These are phyloP conservation scores for Subanguina moxae DNA, from an alignment of 1,140 invertebrate species.

Conservation along the genomic window DNA sequence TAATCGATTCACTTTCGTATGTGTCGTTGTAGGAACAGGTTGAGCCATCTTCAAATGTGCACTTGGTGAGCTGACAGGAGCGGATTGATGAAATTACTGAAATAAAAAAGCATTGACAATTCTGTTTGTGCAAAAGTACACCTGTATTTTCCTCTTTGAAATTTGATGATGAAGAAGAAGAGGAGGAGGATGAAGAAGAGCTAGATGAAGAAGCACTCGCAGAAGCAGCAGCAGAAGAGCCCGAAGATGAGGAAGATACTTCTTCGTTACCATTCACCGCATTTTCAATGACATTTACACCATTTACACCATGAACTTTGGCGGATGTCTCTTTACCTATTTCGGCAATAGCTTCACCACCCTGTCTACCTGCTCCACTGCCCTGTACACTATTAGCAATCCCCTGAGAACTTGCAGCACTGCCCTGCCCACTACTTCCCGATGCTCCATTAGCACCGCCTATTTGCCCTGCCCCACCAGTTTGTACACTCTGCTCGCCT, in stretches of 20 bases:
- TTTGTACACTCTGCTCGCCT: too few relatives aligned
- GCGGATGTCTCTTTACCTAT: not conserved
- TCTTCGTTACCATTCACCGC: not conserved
- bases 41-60: conserved; percentile 54
- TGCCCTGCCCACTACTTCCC: too few relatives aligned
- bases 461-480: too few relatives aligned
- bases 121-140: too few relatives aligned
- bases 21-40: conserved; percentile 54
- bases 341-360: too few relatives aligned
- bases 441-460: too few relatives aligned
- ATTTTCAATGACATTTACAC: not conserved
- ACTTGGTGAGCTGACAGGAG: conserved; percentile 49
- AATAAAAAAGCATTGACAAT: not conserved
- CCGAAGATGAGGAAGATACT: conserved; percentile 22
- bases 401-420: too few relatives aligned
- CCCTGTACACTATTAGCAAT: too few relatives aligned
- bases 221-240: conserved; percentile 9
- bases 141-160: conserved; percentile 3
- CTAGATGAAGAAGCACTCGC: conserved; percentile 2
- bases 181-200: conserved; percentile 17
- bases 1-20: conserved; percentile 50
- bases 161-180: conserved; percentile 13
- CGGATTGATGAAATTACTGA: conserved; percentile 14
- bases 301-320: not conserved
- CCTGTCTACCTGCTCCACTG: too few relatives aligned